These are phyloP conservation scores for Clytia hemisphaerica DNA, from an alignment of 30 jellyfish, hydroid and myxozoan species.

Conservation along the genomic window DNA sequence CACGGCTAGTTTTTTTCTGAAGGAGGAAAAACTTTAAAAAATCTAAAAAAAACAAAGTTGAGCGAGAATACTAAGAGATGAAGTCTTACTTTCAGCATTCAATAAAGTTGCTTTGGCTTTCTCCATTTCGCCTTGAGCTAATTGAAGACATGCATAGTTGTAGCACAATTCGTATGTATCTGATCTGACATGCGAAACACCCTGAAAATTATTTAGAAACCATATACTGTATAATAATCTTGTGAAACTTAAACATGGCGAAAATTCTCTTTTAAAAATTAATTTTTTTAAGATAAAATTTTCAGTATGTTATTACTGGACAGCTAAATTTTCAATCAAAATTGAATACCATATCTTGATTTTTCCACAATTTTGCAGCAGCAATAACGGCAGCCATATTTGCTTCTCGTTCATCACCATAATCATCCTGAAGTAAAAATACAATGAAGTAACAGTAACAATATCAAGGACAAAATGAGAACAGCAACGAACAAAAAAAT, in stretches of 20 bases:
- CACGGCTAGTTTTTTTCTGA: no score
- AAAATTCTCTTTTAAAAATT: background rate
- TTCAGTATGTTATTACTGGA: background rate
- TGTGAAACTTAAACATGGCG: no score
- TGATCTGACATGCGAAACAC: slow-evolving; percentile 36
- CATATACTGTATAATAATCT: no score
- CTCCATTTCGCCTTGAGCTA: slow-evolving; percentile 74
- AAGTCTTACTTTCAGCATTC: slow-evolving; percentile 75
- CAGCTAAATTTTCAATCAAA: background rate
- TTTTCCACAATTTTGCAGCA: slow-evolving; percentile 89
- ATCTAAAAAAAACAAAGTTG: no score
- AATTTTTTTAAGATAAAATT: background rate
- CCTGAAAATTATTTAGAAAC: no score
- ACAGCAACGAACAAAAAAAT: no score
- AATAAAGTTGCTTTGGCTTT: slow-evolving; percentile 62
- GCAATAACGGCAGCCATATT: slow-evolving; percentile 91
- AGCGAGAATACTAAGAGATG: no score
- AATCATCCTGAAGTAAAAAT: slow-evolving; percentile 56
- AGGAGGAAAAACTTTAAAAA: no score
- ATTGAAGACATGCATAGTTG: slow-evolving; percentile 74
- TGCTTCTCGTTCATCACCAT: slow-evolving; percentile 93
- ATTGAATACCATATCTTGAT: slow-evolving; percentile 52
- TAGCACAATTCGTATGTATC: slow-evolving; percentile 96
- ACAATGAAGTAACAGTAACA: background rate
- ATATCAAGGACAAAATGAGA: no score